Percentiles rank a stretch among this genome's conserved stretches.
These are phyloP conservation scores for Rhinatrema bivittatum DNA, from an alignment of 2,797 vertebrate species.

Conservation along the genomic window DNA sequence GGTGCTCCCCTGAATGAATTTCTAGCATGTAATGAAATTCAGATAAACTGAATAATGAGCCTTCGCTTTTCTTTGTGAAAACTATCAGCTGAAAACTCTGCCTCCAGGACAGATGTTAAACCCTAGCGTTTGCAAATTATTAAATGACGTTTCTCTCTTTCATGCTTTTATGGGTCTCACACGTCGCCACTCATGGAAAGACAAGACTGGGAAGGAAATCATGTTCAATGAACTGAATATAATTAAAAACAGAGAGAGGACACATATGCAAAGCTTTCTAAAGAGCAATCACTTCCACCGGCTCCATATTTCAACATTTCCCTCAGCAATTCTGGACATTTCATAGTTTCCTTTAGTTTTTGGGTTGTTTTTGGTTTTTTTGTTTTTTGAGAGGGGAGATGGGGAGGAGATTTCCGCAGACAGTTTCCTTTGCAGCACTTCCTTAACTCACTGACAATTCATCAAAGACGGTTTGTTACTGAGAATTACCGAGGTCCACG, in stretches of 20 bases:
- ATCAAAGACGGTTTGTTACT: conserved; percentile 25
- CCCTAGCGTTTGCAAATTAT: conserved; percentile 17
- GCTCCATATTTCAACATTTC: conserved; percentile 12
- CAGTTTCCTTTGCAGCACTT: conserved; percentile 22
- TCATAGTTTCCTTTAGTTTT: conserved; percentile 5
- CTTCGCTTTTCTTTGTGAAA: conserved; percentile 28
- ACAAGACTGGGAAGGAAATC: conserved; percentile 4
- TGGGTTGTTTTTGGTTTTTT: no score
- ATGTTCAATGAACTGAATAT: conserved; percentile 5
- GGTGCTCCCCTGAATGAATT: conserved; percentile 7
- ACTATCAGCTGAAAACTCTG: conserved; percentile 11
- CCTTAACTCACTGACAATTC: conserved; percentile 25
- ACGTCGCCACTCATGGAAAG: background rate
- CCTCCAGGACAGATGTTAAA: conserved; percentile 21
- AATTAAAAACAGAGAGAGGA: background rate
- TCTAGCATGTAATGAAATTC: conserved; percentile 32
- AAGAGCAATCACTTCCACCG: conserved; percentile 2
- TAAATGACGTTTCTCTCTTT: conserved; percentile 21
- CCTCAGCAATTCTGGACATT: conserved; percentile 2
- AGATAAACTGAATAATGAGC: conserved; percentile 16
- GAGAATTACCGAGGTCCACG: no score
- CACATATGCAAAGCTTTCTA: conserved; percentile 8
- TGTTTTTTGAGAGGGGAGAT: no score
- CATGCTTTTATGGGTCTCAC: conserved; percentile 11
- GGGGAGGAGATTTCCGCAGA: no score